Percentiles rank a stretch among this genome's conserved stretches.
These are phyloP conservation scores for Erinaceus europaeus DNA, from an alignment of 2,113 vertebrate genomes.

Conservation along the genomic window DNA sequence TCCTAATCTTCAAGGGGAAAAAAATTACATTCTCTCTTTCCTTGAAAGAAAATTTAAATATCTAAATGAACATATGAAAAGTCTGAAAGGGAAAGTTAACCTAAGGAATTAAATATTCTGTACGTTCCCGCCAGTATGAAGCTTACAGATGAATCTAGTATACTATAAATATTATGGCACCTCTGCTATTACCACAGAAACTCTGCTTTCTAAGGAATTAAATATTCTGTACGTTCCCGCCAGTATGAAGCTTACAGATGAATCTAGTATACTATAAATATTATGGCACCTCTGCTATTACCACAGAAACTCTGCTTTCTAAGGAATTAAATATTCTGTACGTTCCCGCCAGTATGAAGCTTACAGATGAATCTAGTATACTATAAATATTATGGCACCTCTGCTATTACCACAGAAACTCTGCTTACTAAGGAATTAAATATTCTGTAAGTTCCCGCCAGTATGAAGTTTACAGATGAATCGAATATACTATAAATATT, in stretches of 20 bases:
- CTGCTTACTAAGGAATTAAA: conserved; percentile 28
- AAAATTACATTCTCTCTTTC: conserved; percentile 15
- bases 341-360: conserved; percentile 41
- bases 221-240: conserved; percentile 34
- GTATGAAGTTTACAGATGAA: conserved; percentile 46
- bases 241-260: no score
- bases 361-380: no score
- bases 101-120: conserved; percentile 25
- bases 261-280: no score
- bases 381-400: no score
- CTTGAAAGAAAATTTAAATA: conserved; percentile 41
- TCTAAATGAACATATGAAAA: conserved; percentile 20
- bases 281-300: no score
- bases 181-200: no score
- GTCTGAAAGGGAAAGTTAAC: conserved; percentile 5
- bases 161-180: no score
- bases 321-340: conserved; percentile 13
- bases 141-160: no score
- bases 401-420: no score
- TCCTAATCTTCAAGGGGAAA: not conserved
- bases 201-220: conserved; percentile 24
- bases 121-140: conserved; percentile 37
- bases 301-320: no score
- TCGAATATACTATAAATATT: conserved; percentile 58
- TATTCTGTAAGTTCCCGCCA: conserved; percentile 35